Evolutionary conservation across 2,888 invertebrate genomes (phyloP).

Genomic region (Mesodorylaimus sp.): DNA sequence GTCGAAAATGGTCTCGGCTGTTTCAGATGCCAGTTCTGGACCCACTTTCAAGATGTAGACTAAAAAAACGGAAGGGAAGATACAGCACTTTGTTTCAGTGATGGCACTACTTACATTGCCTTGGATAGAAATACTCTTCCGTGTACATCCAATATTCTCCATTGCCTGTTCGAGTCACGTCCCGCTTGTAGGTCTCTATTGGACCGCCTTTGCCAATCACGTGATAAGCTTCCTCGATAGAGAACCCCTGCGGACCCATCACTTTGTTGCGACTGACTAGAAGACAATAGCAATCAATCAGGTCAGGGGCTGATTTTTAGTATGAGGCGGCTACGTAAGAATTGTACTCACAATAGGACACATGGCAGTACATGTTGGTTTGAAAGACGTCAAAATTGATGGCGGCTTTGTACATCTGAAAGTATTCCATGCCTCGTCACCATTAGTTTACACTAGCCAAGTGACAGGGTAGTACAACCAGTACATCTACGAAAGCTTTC

Average conservation of each 20-base stretch:
- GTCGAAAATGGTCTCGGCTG: too few relatives aligned
- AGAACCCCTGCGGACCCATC: slow-evolving; percentile 24
- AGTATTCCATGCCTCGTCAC: too few relatives aligned
- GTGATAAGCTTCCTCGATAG: slow-evolving; percentile 29
- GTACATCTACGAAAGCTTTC: too few relatives aligned
- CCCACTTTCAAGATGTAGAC: slow-evolving; percentile 29
- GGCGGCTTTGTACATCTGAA: slow-evolving; percentile 29
- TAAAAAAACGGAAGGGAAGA: slow-evolving; percentile 16
- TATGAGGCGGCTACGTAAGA: neutral
- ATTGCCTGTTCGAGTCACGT: slow-evolving; percentile 25
- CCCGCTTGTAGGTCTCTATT: slow-evolving; percentile 29
- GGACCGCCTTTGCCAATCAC: slow-evolving; percentile 27
- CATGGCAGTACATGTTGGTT: slow-evolving; percentile 29
- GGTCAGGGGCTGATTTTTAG: neutral
- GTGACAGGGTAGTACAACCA: too few relatives aligned
- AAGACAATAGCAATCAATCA: neutral
- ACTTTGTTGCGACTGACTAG: slow-evolving; percentile 23
- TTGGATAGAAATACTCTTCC: slow-evolving; percentile 30
- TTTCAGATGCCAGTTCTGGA: too few relatives aligned
- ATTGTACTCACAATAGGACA: slow-evolving; percentile 26
- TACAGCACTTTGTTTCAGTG: too few relatives aligned
- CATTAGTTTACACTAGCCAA: too few relatives aligned
- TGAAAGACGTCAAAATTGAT: slow-evolving; percentile 30
- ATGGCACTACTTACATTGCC: slow-evolving; percentile 23
- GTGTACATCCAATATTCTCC: slow-evolving; percentile 32